Conservation (phyloP, 2,113 vertebrate genomes). For the Festucalex cinctus region DNA sequence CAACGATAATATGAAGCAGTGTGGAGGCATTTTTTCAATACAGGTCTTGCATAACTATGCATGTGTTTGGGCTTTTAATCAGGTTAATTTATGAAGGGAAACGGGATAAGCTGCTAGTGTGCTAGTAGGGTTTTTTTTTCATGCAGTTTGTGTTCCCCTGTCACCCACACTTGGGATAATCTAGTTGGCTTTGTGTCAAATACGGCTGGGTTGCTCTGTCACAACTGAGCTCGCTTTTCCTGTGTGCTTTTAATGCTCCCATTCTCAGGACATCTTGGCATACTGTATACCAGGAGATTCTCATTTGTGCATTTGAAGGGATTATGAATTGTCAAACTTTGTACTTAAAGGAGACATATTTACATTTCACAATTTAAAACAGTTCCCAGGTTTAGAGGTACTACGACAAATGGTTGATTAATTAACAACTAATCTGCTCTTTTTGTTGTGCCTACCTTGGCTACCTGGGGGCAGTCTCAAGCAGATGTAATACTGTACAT, state of each 20-base stretch:
- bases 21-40: conserved; percentile 28
- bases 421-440: too few species aligned
- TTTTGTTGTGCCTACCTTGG: too few species aligned
- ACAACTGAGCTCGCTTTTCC: conserved; percentile 41
- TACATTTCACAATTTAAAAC: too few species aligned
- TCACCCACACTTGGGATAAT: conserved; percentile 45
- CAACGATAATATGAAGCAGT: conserved; percentile 29
- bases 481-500: too few species aligned
- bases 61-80: background rate
- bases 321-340: too few species aligned
- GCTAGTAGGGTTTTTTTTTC: conserved; percentile 2
- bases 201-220: conserved; percentile 42
- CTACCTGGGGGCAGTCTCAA: too few species aligned
- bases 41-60: background rate
- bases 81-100: background rate
- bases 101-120: background rate
- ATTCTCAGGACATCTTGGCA: background rate
- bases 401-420: too few species aligned
- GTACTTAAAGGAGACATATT: too few species aligned
- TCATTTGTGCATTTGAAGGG: too few species aligned
- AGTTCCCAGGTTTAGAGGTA: too few species aligned
- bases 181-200: conserved; percentile 44
- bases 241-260: conserved; percentile 51
- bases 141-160: conserved; percentile 39
- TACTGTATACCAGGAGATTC: too few species aligned